These are phyloP conservation scores for Camponotus floridanus DNA, from an alignment of 1,140 invertebrate genomes.

Conservation along the genomic window DNA sequence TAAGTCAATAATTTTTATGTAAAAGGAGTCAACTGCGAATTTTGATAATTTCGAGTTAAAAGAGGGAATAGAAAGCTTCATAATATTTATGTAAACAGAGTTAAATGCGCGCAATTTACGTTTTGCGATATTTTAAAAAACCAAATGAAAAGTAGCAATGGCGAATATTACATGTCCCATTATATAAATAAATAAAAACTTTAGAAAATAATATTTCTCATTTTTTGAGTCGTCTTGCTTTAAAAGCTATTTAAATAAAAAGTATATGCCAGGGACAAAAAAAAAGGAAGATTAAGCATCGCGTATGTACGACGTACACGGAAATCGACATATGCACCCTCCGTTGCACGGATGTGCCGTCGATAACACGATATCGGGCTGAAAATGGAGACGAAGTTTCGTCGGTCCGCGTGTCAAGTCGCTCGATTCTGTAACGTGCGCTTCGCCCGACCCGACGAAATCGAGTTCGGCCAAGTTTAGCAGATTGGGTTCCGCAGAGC, in stretches of 20 bases:
- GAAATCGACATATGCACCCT: neutral
- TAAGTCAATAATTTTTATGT: neutral
- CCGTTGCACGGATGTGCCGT: neutral
- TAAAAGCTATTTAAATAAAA: neutral
- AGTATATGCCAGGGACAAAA: neutral
- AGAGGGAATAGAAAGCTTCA: no score
- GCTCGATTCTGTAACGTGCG: slow-evolving; percentile 48
- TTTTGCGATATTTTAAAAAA: neutral
- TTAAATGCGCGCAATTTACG: neutral
- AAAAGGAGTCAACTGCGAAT: neutral
- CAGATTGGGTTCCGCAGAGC: slow-evolving; percentile 43
- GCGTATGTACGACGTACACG: neutral
- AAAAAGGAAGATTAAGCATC: slow-evolving; percentile 15
- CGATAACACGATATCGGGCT: slow-evolving; percentile 16
- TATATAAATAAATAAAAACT: slow-evolving; percentile 1
- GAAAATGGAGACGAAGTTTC: slow-evolving; percentile 45
- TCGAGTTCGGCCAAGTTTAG: slow-evolving; percentile 60
- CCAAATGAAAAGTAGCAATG: neutral
- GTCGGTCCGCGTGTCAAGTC: slow-evolving; percentile 45
- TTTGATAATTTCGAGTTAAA: neutral
- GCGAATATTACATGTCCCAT: neutral
- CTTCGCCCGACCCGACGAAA: slow-evolving; percentile 15
- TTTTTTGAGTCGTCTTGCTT: neutral
- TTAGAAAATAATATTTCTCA: neutral
- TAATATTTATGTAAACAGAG: neutral